Evolutionary conservation across 2,888 invertebrate species (phyloP).

Genomic region (Eupithecia centaureata): DNA sequence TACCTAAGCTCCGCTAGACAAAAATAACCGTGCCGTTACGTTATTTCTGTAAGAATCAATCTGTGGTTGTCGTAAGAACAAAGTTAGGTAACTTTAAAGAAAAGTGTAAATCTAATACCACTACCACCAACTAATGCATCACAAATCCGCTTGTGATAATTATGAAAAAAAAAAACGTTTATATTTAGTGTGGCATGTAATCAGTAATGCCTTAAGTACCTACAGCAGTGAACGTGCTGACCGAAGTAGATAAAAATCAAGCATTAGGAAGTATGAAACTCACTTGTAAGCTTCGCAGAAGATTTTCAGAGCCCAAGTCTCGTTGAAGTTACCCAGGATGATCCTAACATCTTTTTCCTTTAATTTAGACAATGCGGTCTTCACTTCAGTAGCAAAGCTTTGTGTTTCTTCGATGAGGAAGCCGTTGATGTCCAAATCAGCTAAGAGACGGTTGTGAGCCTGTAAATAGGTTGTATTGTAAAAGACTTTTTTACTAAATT

Average conservation of each 20-base stretch:
- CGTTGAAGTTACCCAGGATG: slow-evolving; percentile 98
- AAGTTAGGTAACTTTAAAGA: too few relatives aligned
- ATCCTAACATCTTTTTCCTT: slow-evolving; percentile 97
- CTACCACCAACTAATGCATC: too few relatives aligned
- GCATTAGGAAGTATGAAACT: slow-evolving; percentile 27
- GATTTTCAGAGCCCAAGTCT: slow-evolving; percentile 94
- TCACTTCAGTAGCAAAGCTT: slow-evolving; percentile 95
- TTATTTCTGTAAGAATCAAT: too few relatives aligned
- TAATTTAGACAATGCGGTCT: slow-evolving; percentile 90
- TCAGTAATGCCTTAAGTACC: too few relatives aligned
- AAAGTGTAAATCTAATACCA: too few relatives aligned
- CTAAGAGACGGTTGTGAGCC: slow-evolving; percentile 95
- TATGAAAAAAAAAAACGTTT: too few relatives aligned
- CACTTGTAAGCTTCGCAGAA: slow-evolving; percentile 94
- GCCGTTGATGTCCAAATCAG: slow-evolving; percentile 91
- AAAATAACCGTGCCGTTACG: too few relatives aligned
- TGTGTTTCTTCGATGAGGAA: slow-evolving; percentile 94
- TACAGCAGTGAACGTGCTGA: too few relatives aligned
- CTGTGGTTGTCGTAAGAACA: too few relatives aligned
- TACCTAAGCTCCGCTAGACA: too few relatives aligned
- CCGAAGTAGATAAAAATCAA: background rate
- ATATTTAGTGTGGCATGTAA: too few relatives aligned
- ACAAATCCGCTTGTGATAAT: too few relatives aligned
- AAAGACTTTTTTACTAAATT: background rate
- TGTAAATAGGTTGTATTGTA: slow-evolving; percentile 56